Conservation (phyloP, 2,888 invertebrate species). For the Polyommatus icarus region DNA sequence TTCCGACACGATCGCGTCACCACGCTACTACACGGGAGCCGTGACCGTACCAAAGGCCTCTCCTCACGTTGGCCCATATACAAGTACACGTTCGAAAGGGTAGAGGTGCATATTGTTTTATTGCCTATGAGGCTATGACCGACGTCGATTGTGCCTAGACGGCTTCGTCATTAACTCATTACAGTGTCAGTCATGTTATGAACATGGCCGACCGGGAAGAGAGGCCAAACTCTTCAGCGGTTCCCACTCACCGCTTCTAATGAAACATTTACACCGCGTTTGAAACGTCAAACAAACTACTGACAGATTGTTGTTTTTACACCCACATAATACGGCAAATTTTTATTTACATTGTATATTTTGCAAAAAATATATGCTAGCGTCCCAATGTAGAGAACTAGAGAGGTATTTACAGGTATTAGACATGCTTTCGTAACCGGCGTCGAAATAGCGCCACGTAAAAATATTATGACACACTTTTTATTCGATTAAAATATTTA, state of each 20-base stretch:
- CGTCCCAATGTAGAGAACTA: background rate
- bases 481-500: constrained; percentile 63
- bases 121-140: no score
- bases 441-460: constrained; percentile 50
- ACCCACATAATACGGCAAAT: background rate
- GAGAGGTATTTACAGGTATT: constrained; percentile 30
- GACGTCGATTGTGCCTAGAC: background rate
- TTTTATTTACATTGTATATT: background rate
- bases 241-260: background rate
- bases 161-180: background rate
- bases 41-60: constrained; percentile 35
- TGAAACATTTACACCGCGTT: constrained; percentile 14
- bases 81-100: no score
- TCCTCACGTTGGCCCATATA: no score
- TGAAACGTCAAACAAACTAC: constrained; percentile 11
- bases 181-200: background rate
- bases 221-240: background rate
- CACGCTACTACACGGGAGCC: constrained; percentile 37
- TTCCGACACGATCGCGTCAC: constrained; percentile 70
- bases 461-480: constrained; percentile 64
- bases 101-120: no score
- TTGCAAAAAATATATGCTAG: background rate
- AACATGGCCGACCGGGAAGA: no score
- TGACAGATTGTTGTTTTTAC: background rate
- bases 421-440: constrained; percentile 44